phyloP scores from a whole-genome alignment of 2,797 vertebrate genomes.

The Phrynocephalus forsythii region DNA sequence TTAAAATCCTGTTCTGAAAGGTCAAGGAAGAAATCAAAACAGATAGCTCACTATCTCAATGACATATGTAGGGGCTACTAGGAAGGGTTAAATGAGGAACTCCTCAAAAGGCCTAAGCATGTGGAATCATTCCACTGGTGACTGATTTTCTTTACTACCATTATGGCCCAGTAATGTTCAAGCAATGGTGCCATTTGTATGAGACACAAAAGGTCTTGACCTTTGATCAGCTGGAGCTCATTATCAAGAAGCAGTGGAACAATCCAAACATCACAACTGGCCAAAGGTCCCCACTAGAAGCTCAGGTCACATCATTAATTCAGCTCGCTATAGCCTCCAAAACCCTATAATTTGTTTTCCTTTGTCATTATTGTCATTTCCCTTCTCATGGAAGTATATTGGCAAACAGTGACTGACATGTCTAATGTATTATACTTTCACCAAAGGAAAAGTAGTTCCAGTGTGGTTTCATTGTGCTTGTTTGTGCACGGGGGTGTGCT shows the following conservation, averaged over 20 bases:
- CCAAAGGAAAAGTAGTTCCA: background rate
- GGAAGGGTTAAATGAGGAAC: background rate
- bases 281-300: conserved; percentile 6
- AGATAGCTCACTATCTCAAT: too few species aligned
- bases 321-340: background rate
- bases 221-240: conserved; percentile 15
- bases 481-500: background rate
- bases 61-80: background rate
- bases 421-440: background rate
- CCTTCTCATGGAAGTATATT: background rate
- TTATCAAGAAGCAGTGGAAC: conserved; percentile 17
- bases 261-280: background rate
- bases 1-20: too few species aligned
- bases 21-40: background rate
- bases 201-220: background rate
- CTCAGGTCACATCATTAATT: background rate
- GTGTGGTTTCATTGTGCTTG: background rate
- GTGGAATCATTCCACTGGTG: background rate
- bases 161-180: background rate
- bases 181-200: background rate
- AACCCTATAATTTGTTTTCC: background rate
- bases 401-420: conserved; percentile 14
- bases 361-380: conserved; percentile 6
- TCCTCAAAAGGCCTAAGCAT: background rate
- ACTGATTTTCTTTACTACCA: background rate